Conservation (phyloP, 2,888 invertebrate species). For the Drosophila pseudotakahashii region DNA sequence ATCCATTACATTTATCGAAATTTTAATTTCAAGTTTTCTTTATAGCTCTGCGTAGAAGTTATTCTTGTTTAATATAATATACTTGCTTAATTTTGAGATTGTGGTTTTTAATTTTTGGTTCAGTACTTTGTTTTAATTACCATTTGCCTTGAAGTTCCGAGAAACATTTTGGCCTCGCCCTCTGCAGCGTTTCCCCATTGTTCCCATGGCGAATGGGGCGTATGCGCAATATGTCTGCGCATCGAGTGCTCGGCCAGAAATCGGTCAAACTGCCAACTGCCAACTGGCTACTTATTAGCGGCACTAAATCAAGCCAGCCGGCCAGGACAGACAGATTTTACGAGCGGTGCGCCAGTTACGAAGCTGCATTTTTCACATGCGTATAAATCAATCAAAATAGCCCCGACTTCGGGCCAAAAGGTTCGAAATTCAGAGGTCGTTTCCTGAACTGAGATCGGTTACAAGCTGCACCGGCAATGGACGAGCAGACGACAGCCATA, state of each 20-base stretch:
- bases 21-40: neutral
- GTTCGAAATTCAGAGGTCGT: constrained; percentile 30
- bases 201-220: constrained; percentile 56
- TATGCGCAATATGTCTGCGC: constrained; percentile 64
- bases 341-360: constrained; percentile 32
- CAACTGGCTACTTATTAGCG: constrained; percentile 52
- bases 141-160: constrained; percentile 1
- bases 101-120: no score
- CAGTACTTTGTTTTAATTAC: neutral
- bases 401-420: constrained; percentile 10
- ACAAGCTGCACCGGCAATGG: constrained; percentile 34
- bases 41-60: neutral
- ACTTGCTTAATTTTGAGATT: no score
- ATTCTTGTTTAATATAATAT: no score
- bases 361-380: constrained; percentile 64
- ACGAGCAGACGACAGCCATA: constrained; percentile 53
- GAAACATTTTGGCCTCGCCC: neutral
- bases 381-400: constrained; percentile 69
- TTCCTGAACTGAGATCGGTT: constrained; percentile 39
- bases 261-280: constrained; percentile 39
- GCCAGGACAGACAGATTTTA: constrained; percentile 36
- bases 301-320: constrained; percentile 49
- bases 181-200: neutral
- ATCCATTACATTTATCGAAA: no score
- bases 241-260: constrained; percentile 20